Evolutionary conservation across 35 echinoderm and acorn worm genomes (phyloP).

Genomic region (Strongylocentrotus purpuratus): DNA sequence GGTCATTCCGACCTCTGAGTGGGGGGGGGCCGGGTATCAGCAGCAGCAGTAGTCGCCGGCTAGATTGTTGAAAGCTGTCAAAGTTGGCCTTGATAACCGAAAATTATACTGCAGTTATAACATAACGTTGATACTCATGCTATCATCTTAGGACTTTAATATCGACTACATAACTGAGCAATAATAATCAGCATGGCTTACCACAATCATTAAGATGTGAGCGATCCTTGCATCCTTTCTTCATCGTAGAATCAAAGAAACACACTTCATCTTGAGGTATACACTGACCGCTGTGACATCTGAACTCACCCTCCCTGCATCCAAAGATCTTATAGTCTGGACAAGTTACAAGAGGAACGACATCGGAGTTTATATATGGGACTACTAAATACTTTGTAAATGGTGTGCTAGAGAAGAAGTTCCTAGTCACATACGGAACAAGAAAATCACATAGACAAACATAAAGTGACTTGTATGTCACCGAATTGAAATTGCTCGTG

Average conservation of each 20-base stretch:
- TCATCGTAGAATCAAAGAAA: not conserved
- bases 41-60: too few species aligned
- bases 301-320: conserved; percentile 1
- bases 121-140: not conserved
- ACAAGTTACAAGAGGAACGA: not conserved
- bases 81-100: not conserved
- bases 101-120: not conserved
- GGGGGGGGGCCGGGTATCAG: too few species aligned
- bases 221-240: not conserved
- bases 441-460: too few species aligned
- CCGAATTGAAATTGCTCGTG: too few species aligned
- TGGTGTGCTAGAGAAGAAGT: too few species aligned
- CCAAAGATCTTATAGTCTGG: not conserved
- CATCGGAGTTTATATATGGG: not conserved
- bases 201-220: not conserved
- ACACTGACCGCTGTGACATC: not conserved
- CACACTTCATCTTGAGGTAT: not conserved
- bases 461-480: too few species aligned
- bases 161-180: not conserved
- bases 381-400: not conserved
- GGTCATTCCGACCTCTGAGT: too few species aligned
- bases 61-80: not conserved
- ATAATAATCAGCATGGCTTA: not conserved
- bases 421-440: too few species aligned
- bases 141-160: not conserved